These are phyloP conservation scores for Ochotona princeps DNA, from an alignment of 2,113 vertebrate species.

Conservation along the genomic window DNA sequence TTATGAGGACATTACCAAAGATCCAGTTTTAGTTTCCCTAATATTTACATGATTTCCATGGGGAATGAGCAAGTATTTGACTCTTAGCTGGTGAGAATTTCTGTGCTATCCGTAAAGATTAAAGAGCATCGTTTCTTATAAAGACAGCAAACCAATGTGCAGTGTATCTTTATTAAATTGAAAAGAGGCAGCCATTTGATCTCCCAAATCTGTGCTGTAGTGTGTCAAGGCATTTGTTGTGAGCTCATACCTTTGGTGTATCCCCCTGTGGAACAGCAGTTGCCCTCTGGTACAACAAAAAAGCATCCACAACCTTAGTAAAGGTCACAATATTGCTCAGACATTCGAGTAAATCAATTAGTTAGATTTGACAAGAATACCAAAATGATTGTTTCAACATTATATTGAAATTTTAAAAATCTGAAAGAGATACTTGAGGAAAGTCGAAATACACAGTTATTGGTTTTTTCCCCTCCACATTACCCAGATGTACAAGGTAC, in stretches of 20 bases:
- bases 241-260: neutral
- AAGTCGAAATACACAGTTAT: conserved; percentile 80
- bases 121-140: conserved; percentile 61
- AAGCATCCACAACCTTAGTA: conserved; percentile 42
- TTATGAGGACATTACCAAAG: conserved; percentile 71
- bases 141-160: conserved; percentile 42
- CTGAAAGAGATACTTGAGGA: conserved; percentile 80
- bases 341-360: conserved; percentile 64
- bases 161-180: conserved; percentile 70
- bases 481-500: conserved; percentile 84
- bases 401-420: conserved; percentile 71
- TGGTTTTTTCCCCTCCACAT: conserved; percentile 68
- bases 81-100: conserved; percentile 50
- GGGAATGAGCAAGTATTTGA: conserved; percentile 31
- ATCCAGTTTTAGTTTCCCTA: conserved; percentile 59
- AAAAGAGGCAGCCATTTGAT: conserved; percentile 42
- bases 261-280: neutral
- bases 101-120: conserved; percentile 58
- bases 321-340: neutral
- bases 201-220: conserved; percentile 12
- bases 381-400: conserved; percentile 54
- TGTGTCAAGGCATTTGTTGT: neutral
- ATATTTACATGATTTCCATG: conserved; percentile 63
- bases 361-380: conserved; percentile 52
- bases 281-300: neutral